These are phyloP conservation scores for Melikaiella ostensackeni DNA, from an alignment of 2,888 invertebrate species.

Conservation along the genomic window DNA sequence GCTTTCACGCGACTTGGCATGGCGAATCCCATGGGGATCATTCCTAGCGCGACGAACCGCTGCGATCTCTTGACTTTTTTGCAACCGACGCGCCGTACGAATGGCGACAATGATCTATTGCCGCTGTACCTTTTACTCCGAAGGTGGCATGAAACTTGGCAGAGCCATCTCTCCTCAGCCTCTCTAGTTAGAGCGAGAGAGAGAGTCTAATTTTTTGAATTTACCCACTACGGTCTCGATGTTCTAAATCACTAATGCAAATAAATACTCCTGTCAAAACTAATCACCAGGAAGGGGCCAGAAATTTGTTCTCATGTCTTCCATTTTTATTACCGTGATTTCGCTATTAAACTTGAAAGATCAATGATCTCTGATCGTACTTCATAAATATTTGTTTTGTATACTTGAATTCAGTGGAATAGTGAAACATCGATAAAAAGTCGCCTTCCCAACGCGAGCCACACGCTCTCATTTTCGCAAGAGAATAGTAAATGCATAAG, in stretches of 20 bases:
- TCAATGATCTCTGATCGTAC: too few species aligned
- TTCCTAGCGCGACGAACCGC: slow-evolving; percentile 34
- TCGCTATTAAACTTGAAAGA: too few species aligned
- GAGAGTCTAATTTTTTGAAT: neutral
- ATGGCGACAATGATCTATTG: slow-evolving; percentile 26
- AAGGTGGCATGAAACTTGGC: slow-evolving; percentile 2
- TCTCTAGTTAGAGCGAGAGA: neutral
- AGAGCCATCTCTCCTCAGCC: neutral
- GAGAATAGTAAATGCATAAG: too few species aligned
- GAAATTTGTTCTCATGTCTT: neutral
- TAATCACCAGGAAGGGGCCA: neutral
- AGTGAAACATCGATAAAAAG: too few species aligned
- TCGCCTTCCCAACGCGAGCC: too few species aligned
- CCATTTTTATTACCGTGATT: too few species aligned
- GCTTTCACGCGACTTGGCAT: slow-evolving; percentile 39
- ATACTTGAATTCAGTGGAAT: too few species aligned
- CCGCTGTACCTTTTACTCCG: slow-evolving; percentile 10
- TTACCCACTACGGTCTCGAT: neutral
- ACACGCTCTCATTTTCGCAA: too few species aligned
- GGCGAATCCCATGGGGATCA: slow-evolving; percentile 30
- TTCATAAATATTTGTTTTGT: too few species aligned
- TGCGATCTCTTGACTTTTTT: slow-evolving; percentile 15
- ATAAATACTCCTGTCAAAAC: slow-evolving; percentile 7
- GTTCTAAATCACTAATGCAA: neutral
- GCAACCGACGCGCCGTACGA: too few species aligned